Evolutionary conservation across 1,140 invertebrate genomes (phyloP), one percentile per base, ranked within the genome.

Genomic region (Drosophila novamexicana): DNA sequence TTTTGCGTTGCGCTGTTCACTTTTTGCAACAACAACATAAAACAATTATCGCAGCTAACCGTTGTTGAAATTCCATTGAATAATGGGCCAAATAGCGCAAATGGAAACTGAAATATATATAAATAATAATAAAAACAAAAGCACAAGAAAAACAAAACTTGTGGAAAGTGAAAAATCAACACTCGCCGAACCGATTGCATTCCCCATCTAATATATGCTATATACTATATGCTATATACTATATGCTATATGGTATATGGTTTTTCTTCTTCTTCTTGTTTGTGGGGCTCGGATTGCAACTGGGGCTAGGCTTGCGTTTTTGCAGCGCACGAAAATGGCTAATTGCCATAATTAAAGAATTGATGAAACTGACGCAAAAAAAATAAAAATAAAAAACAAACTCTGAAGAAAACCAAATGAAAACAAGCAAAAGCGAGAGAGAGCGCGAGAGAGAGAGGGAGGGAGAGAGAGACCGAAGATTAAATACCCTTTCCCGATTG

Each of bases 301-400:
- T 59, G 39, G 16, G 47, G 0, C 16, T 64, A 9, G 12, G 37
- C 12, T 42, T 53, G 39, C 16, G 29, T 49, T 66, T 66, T 74
- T 57, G 36, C 14, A 18, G 47, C 62, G 64, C 72, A 84, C 79
- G 81, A 65, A 77, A 72, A 73, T 79, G 67, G 81, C 81, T 84
- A 84, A 83, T 83, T 83, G 81, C 76, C 72, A 68, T 84, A 83
- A 84, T 79, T 84, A 68, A 75, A 79, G 76, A 83, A 79, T 83
- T 72, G 67, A 79, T 79, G 62, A 37, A 71, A 68, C 68, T 75
- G 62, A 37, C 65, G 61, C 61, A 39, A 56, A 68, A 56, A 68
- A 54, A 68, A 42, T 18, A 1, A 18, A 42, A 50, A 66, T 39
- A 74, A 68, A 63, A 57, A 40, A 50, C 47, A 47, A 53, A 22